These are phyloP conservation scores for Lutraria lutraria DNA, from an alignment of 2,888 invertebrate genomes.

Conservation along the genomic window DNA sequence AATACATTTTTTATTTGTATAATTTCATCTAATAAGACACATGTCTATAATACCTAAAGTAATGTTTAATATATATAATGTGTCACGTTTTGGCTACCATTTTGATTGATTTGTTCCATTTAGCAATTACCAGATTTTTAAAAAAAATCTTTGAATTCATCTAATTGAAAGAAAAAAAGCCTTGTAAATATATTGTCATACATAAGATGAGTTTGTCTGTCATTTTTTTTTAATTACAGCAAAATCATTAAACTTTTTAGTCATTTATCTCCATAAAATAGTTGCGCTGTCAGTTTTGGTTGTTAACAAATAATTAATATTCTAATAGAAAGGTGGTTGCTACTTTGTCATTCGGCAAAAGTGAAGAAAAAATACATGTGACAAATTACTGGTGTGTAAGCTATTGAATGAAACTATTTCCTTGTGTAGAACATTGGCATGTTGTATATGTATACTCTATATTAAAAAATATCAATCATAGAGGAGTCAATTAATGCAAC, in stretches of 20 bases:
- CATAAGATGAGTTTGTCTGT: background rate
- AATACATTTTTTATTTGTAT: too few species aligned
- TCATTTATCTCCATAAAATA: slow-evolving; percentile 52
- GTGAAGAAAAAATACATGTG: slow-evolving; percentile 22
- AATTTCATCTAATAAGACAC: too few species aligned
- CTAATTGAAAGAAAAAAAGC: background rate
- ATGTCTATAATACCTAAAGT: background rate
- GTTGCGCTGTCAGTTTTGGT: slow-evolving; percentile 20
- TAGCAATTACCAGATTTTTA: background rate
- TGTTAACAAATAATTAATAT: slow-evolving; percentile 51
- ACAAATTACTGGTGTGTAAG: slow-evolving; percentile 18
- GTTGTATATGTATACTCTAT: background rate
- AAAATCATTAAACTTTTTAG: slow-evolving; percentile 13
- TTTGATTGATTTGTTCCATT: slow-evolving; percentile 3
- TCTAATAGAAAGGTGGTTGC: slow-evolving; percentile 24
- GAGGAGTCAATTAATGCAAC: too few species aligned
- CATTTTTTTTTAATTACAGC: background rate
- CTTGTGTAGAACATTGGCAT: slow-evolving; percentile 19
- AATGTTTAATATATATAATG: background rate
- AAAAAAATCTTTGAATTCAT: background rate
- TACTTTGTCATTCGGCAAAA: slow-evolving; percentile 39
- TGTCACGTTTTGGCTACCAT: background rate
- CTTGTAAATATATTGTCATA: background rate
- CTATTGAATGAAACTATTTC: slow-evolving; percentile 33
- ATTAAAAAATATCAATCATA: too few species aligned